Evolutionary conservation across 2,797 vertebrate genomes (phyloP), one percentile per base, ranked within the genome.

Genomic region (Siniperca scherzeri): DNA sequence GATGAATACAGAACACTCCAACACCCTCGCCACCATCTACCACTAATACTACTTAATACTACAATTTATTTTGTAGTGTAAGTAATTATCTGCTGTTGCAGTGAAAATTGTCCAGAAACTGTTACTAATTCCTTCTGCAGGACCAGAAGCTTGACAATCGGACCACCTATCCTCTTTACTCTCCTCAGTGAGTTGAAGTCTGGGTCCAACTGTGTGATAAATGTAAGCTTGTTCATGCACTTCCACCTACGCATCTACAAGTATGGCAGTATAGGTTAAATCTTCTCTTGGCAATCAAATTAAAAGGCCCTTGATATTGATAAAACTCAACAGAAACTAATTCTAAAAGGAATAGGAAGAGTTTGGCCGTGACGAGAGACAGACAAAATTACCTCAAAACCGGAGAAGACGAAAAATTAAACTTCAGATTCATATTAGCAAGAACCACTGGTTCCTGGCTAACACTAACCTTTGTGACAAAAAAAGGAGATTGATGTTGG

Each of bases 11-110:
- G 30, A 64, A 38, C 53, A 46, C 16, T 60, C 30, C 16, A 40
- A 73, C 57, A 25, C 25, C 42, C 50, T 77, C n/a, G 12, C 62
- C 17, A 46, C 17, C 33, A 13, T 83, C 69, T 16, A 36, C 21
- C 59, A 7, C 65, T 85, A 70, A 75, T 78, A 22, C 69, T 33
- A 61, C 60, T 75, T 77, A 85, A 77, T 83, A 70, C 76, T 56
- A 30, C 69, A 64, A 67, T 86, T 83, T 78, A 74, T 66, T 84
- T 83, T 53, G 42, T 25, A 72, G n/a, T 50, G 25, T 70, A 25
- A 44, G 50, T 76, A 60, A 76, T 77, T 88, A 80, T 62, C 3
- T 4, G 19, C 75, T 82, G 30, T 60, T 72, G 44, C 56, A 38
- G 55, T 40, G 7, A 77, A 77, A 17, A 38, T 33, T 75, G 27